A percentile compares a stretch with the other conserved stretches of the same genome.
Conservation (phyloP, 2,113 vertebrate species). For the Clinocottus analis region DNA sequence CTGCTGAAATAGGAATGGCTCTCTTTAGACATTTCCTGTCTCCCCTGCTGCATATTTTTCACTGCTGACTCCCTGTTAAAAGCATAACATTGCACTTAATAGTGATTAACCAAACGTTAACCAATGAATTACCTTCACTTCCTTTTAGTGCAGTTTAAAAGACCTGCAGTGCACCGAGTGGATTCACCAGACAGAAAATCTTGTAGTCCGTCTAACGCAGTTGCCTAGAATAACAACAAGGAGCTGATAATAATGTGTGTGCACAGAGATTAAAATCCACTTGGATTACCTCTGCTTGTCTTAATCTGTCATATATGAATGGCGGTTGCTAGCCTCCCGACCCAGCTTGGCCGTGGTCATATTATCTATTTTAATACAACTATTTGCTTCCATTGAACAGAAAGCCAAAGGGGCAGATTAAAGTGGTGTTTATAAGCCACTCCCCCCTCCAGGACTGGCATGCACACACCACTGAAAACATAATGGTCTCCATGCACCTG, state of each 20-base stretch:
- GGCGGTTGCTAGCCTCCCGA: constrained; percentile 44
- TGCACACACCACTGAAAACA: constrained; percentile 19
- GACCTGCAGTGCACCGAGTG: constrained; percentile 10
- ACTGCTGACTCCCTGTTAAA: constrained; percentile 13
- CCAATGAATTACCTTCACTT: constrained; percentile 19
- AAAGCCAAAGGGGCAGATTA: constrained; percentile 68
- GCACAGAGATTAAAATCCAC: constrained; percentile 80
- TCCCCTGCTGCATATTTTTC: not conserved
- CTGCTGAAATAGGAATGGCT: constrained; percentile 12
- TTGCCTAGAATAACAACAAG: constrained; percentile 67
- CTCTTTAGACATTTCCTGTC: constrained; percentile 17
- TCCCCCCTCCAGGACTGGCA: constrained; percentile 11
- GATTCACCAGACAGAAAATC: constrained; percentile 52
- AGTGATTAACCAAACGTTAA: constrained; percentile 24
- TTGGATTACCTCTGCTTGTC: constrained; percentile 82
- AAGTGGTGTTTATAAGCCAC: constrained; percentile 60
- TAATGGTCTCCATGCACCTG: constrained; percentile 26
- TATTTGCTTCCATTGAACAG: constrained; percentile 65
- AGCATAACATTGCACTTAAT: constrained; percentile 14
- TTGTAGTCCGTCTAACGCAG: constrained; percentile 48
- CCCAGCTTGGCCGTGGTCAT: constrained; percentile 49
- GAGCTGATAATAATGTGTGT: constrained; percentile 75
- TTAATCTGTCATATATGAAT: constrained; percentile 83
- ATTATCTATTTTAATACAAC: constrained; percentile 75
- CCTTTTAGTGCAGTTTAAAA: constrained; percentile 37